Percentiles rank a stretch among this genome's conserved stretches.
Conservation (phyloP, 2,113 vertebrate species). For the Pangasianodon hypophthalmus region DNA sequence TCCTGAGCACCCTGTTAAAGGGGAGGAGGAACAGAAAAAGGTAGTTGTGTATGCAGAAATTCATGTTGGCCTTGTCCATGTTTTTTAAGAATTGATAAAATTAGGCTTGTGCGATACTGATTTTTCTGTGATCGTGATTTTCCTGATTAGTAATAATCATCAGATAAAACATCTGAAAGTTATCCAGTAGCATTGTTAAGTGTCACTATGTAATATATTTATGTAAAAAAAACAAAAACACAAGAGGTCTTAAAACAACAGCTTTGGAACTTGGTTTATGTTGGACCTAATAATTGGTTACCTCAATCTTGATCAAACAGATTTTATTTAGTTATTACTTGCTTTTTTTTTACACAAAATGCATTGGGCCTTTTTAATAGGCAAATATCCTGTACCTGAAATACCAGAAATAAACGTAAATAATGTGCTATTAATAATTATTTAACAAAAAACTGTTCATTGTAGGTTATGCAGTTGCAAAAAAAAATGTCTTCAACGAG, state of each 20-base stretch:
- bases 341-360: background rate
- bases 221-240: background rate
- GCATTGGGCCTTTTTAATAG: background rate
- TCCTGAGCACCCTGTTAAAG: constrained; percentile 53
- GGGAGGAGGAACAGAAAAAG: constrained; percentile 64
- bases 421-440: background rate
- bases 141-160: background rate
- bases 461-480: background rate
- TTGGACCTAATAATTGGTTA: background rate
- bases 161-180: background rate
- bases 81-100: background rate
- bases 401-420: background rate
- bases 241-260: background rate
- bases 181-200: background rate
- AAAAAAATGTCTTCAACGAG: background rate
- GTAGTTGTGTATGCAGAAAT: constrained; percentile 47
- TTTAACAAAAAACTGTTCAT: background rate
- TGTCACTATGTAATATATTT: background rate
- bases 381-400: background rate
- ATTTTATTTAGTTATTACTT: background rate
- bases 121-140: background rate
- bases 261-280: background rate
- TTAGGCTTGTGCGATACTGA: constrained; percentile 9
- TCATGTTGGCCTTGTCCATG: background rate
- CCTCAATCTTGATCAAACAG: background rate